Evolutionary conservation across 2,113 vertebrate species (phyloP).

Genomic region (Poeciliopsis prolifica): DNA sequence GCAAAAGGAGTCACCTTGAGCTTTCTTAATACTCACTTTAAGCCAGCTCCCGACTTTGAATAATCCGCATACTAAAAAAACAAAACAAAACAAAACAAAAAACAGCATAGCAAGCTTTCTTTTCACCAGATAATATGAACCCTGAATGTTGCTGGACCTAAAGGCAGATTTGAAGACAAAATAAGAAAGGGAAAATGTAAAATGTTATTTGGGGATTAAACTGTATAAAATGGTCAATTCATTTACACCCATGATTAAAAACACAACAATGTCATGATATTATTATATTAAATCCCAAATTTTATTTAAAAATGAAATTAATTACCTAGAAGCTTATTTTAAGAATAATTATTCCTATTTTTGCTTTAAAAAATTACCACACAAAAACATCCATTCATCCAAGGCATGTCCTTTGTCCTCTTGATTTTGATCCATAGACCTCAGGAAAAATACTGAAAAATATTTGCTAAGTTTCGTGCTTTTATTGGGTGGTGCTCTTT

Average conservation of each 20-base stretch:
- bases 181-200: conserved; percentile 32
- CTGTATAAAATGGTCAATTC: not conserved
- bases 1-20: conserved; percentile 57
- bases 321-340: no score
- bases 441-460: no score
- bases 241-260: no score
- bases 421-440: not conserved
- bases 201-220: not conserved
- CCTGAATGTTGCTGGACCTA: conserved; percentile 34
- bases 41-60: conserved; percentile 16
- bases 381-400: not conserved
- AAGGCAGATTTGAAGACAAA: conserved; percentile 20
- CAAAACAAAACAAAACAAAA: conserved; percentile 3
- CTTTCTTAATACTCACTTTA: conserved; percentile 8
- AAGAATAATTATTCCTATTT: no score
- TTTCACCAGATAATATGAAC: conserved; percentile 5
- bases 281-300: no score
- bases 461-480: not conserved
- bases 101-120: conserved; percentile 11
- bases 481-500: not conserved
- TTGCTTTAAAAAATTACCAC: no score
- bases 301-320: no score
- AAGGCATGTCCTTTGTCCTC: no score
- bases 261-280: no score
- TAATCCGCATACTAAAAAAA: conserved; percentile 60